A percentile compares a stretch with the other conserved stretches of the same genome.
These are phyloP conservation scores for Hipposideros armiger DNA, from an alignment of 2,113 vertebrate species.

Conservation along the genomic window DNA sequence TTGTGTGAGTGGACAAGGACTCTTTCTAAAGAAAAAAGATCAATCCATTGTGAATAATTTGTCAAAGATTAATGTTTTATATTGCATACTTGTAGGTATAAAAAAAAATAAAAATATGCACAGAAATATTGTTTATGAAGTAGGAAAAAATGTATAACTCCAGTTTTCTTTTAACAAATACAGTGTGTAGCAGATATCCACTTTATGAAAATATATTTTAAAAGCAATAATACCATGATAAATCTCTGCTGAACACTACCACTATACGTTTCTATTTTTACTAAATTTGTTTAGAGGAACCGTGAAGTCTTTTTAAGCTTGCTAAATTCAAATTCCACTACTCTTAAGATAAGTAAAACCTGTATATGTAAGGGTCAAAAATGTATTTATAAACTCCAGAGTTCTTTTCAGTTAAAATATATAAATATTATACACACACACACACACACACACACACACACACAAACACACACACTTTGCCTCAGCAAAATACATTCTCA, in stretches of 20 bases:
- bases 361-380: neutral
- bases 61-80: neutral
- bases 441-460: neutral
- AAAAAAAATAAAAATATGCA: neutral
- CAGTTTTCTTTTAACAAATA: neutral
- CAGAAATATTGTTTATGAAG: neutral
- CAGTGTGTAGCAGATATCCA: neutral
- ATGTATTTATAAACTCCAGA: neutral
- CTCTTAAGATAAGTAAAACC: neutral
- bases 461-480: neutral
- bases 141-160: neutral
- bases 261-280: neutral
- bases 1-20: neutral
- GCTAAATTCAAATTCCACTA: neutral
- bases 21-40: neutral
- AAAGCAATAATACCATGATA: neutral
- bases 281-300: neutral
- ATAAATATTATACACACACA: neutral
- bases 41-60: neutral
- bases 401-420: neutral
- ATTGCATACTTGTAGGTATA: neutral
- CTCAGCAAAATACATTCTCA: neutral
- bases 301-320: neutral
- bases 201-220: neutral
- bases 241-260: neutral